Evolutionary conservation across 2,888 invertebrate genomes (phyloP).

Genomic region (Barypeithes pellucidus): DNA sequence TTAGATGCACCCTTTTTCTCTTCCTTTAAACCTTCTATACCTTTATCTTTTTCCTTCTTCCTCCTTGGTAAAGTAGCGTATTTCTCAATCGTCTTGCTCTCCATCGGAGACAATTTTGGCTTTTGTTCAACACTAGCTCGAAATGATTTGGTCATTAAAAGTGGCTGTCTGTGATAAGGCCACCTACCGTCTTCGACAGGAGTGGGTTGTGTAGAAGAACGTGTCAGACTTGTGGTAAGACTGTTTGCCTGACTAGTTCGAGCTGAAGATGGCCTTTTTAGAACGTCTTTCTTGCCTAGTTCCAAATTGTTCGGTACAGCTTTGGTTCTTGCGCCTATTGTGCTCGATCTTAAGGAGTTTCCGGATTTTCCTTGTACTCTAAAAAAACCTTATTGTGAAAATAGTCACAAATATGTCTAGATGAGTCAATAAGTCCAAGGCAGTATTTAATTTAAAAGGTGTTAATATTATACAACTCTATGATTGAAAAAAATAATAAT

Average conservation of each 20-base stretch:
- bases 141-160: constrained; percentile 66
- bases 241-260: constrained; percentile 7
- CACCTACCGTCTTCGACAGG: constrained; percentile 81
- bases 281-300: constrained; percentile 56
- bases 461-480: no score
- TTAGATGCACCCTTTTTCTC: constrained; percentile 50
- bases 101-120: constrained; percentile 64
- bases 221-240: constrained; percentile 9
- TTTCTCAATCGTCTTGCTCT: constrained; percentile 77
- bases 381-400: neutral
- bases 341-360: constrained; percentile 62
- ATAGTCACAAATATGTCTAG: neutral
- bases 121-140: constrained; percentile 65
- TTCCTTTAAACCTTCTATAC: constrained; percentile 67
- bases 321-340: constrained; percentile 60
- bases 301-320: constrained; percentile 62
- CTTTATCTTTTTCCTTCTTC: constrained; percentile 80
- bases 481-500: no score
- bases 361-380: constrained; percentile 32
- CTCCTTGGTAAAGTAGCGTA: constrained; percentile 86
- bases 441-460: no score
- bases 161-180: constrained; percentile 73
- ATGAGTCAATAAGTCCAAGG: no score
- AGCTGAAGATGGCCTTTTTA: constrained; percentile 50
- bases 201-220: constrained; percentile 67